Evolutionary conservation across 1,140 invertebrate species (phyloP), one percentile per base, ranked within the genome.

Genomic region (Calliphora vicina): DNA sequence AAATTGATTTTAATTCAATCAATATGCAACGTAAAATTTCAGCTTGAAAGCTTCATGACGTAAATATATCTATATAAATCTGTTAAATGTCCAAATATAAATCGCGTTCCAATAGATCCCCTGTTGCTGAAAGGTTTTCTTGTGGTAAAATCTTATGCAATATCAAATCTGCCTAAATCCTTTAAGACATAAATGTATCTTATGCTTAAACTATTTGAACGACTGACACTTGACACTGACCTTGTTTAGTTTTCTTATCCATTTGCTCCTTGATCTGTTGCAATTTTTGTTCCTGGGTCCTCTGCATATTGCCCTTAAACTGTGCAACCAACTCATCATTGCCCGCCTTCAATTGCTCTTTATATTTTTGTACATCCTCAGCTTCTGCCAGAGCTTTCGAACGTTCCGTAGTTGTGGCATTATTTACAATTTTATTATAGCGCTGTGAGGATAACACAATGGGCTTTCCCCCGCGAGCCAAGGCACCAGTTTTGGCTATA

Each of bases 261-360:
- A 67, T 20, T 15, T 67, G 43, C n/a, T 67, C 50, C 23, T 81
- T 71, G 23, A 81, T n/a, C 26, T 71, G 80, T 61, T 71, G 80
- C 29, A 73, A 6, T 2, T 71, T 67, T 23, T 82, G 81, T 45
- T 83, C 76, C 43, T 61, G n/a, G 13, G 45, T 29, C 2, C 83
- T 17, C 42, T 20, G 3, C 50, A 72, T 42, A 0, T 78, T 73
- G n/a, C 87, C 86, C 0, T 78, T 81, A n/a, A 89, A 89, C 0
- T 73, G 23, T 15, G 84, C 84, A 13, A 85, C 81, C 2, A 89
- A 80, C 0, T 85, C 81, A 23, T 86, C 87, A 74, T 84, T 85
- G 35, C 87, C 88, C 12, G 88, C 84, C 43, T 85, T 87, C 0
- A 89, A 85, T 27, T 88, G 87, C 80, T 87, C 85, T 9, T 74